Percentiles rank a stretch among this genome's conserved stretches.
phyloP scores from a whole-genome alignment of 2,888 invertebrate genomes.

The Seira sanloemensis region DNA sequence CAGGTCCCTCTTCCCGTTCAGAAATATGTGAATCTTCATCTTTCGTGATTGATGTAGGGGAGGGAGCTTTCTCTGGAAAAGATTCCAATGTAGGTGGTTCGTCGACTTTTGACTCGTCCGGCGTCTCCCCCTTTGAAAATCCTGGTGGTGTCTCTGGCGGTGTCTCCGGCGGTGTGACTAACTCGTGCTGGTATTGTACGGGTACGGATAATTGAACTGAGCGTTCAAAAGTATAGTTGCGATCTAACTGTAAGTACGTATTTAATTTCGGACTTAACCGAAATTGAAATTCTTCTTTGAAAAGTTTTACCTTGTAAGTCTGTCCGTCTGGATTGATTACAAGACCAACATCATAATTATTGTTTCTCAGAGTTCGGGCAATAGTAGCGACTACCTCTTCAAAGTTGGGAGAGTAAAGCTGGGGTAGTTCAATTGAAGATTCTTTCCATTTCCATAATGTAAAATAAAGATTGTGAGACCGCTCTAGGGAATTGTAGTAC shows the following conservation, averaged over 20 bases:
- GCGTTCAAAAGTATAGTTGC: not conserved
- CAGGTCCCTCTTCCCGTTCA: no score
- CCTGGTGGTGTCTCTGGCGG: not conserved
- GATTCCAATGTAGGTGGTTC: no score
- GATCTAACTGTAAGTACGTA: not conserved
- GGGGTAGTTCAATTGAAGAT: not conserved
- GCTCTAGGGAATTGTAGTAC: not conserved
- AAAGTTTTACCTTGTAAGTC: not conserved
- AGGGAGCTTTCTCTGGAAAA: no score
- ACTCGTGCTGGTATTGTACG: not conserved
- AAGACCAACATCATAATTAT: not conserved
- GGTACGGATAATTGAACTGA: not conserved
- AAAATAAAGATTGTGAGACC: not conserved
- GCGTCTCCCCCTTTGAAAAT: no score
- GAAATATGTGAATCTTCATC: no score
- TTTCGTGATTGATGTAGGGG: no score
- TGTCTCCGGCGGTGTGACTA: not conserved
- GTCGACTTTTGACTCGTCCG: no score
- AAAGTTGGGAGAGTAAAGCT: not conserved
- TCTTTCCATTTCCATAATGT: not conserved
- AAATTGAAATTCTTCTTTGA: not conserved
- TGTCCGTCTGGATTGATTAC: no score
- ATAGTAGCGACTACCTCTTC: not conserved
- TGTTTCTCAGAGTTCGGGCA: not conserved
- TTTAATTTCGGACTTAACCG: not conserved